Conservation (phyloP, 2,888 invertebrate genomes). For the Saturnia japonica region DNA sequence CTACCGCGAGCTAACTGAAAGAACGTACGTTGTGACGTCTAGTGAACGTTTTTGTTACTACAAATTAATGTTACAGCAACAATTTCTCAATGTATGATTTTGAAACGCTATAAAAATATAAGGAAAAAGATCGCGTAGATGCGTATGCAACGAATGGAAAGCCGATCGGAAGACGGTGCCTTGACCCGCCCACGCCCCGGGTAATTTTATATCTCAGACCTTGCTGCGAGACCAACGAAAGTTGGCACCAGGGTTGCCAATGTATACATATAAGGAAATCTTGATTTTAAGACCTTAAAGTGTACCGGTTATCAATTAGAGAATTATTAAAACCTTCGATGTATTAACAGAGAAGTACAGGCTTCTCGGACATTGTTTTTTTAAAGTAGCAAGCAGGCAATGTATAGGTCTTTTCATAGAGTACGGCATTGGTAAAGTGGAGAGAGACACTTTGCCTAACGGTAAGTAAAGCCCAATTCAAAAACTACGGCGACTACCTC, state of each 20-base stretch:
- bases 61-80: not conserved
- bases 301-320: not conserved
- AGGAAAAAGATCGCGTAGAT: not conserved
- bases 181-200: not conserved
- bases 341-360: not conserved
- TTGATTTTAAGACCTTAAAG: not conserved
- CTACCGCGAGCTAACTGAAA: not conserved
- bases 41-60: not conserved
- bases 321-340: not conserved
- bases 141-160: not conserved
- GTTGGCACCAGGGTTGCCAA: not conserved
- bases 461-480: no score
- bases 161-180: not conserved
- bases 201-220: not conserved
- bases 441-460: no score
- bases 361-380: not conserved
- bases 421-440: no score
- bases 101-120: not conserved
- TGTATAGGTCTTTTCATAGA: no score
- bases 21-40: no score
- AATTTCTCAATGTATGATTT: not conserved
- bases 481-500: no score
- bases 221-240: not conserved
- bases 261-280: not conserved
- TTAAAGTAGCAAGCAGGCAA: not conserved